These are phyloP conservation scores for Dinocampus coccinellae DNA, from an alignment of 2,888 invertebrate genomes.

Conservation along the genomic window DNA sequence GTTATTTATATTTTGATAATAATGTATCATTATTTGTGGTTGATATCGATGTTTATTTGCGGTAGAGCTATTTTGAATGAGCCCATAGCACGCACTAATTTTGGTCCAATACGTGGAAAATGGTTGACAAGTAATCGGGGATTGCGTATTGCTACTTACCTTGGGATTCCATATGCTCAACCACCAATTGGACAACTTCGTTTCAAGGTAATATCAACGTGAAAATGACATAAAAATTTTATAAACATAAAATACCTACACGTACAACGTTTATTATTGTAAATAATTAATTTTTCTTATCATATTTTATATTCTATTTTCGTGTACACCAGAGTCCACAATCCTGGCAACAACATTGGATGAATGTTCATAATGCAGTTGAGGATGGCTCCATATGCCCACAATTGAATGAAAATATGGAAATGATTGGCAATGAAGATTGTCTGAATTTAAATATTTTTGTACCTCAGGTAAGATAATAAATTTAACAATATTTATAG, in stretches of 20 bases:
- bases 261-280: background rate
- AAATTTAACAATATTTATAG: too few species aligned
- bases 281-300: background rate
- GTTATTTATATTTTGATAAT: background rate
- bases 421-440: slow-evolving; percentile 55
- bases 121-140: slow-evolving; percentile 49
- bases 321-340: slow-evolving; percentile 47
- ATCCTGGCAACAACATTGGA: slow-evolving; percentile 56
- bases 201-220: slow-evolving; percentile 60
- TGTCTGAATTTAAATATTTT: slow-evolving; percentile 63
- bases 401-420: slow-evolving; percentile 42
- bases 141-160: slow-evolving; percentile 51
- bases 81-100: slow-evolving; percentile 48
- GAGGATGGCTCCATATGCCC: slow-evolving; percentile 52
- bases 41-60: slow-evolving; percentile 30
- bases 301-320: background rate
- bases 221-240: background rate
- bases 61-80: slow-evolving; percentile 31
- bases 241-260: background rate
- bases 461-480: slow-evolving; percentile 54
- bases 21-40: slow-evolving; percentile 35
- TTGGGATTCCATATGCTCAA: slow-evolving; percentile 62
- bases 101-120: slow-evolving; percentile 55
- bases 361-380: slow-evolving; percentile 40
- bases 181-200: slow-evolving; percentile 57